Base-by-base conservation (phyloP, 2,113 vertebrate genomes). In the Pseudonaja textilis region DNA sequence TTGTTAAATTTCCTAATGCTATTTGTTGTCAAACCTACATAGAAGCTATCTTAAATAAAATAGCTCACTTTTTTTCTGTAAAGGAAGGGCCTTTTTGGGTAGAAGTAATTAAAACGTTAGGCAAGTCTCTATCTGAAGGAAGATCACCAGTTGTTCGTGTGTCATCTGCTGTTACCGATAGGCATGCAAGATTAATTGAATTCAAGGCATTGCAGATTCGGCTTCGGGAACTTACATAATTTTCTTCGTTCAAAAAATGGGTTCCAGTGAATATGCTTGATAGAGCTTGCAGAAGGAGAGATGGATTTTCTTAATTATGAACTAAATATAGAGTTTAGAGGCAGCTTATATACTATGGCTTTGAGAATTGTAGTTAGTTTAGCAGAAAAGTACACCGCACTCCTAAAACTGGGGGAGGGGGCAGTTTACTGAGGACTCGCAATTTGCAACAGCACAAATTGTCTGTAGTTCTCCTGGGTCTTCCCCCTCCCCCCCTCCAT, bases 1-100 rank as follows among this genome's bases (percentile, higher is more conserved):
- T 95, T 93, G 95, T 69, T 94, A 92, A 93, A 96, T 96, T 95
- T 96, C 93, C 93, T 95, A 93, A 91, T 93, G 7, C 18, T n/a
- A 91, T 89, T 96, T 85, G 89, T 94, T 90, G 95, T 94, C 91
- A 95, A 85, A 69, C 91, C n/a, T 91, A 88, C 7, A 94, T 93
- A 92, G 86, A 90, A 93, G 93, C 42, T n/a, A 89, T 90, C 85
- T 89, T 94, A 90, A 85, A 56, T 55, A 47, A 22, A 89, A 45
- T 20, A 16, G 42, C 20, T 16, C 88, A 26, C 10, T 61, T 25
- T 29, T 42, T 81, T 22, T 22, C 52, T 12, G 22, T 14, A 34
- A 74, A 74, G 11, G 3, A n/a, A 29, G 20, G 34, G 42, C 9
- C 25, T 29, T 85, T 85, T 39, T 50, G 18, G 54, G 23, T 90